phyloP scores from a whole-genome alignment of 2,797 vertebrate genomes.

The Centropyge bicolor region DNA sequence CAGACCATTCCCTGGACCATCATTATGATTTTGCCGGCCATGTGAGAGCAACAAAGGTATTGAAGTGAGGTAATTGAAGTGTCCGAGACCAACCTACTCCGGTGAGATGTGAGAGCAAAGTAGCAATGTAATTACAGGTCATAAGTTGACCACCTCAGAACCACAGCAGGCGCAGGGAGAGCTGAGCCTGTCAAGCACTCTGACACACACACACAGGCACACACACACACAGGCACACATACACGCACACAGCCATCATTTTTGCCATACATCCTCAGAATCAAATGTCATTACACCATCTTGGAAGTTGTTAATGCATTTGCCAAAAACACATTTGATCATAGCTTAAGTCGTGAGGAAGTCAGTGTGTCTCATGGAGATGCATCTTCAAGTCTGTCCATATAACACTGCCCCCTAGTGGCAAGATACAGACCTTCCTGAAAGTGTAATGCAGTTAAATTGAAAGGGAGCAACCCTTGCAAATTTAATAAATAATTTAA shows the following conservation, averaged over 20 bases:
- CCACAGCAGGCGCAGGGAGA: slow-evolving; percentile 65
- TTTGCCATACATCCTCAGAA: slow-evolving; percentile 14
- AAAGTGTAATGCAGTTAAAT: not conserved
- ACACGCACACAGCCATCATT: slow-evolving; percentile 19
- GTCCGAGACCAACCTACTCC: slow-evolving; percentile 60
- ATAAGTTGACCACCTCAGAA: slow-evolving; percentile 80
- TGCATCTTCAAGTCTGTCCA: slow-evolving; percentile 40
- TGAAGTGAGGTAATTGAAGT: slow-evolving; percentile 70
- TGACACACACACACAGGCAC: slow-evolving; percentile 39
- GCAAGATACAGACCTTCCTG: slow-evolving; percentile 20
- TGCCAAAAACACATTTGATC: slow-evolving; percentile 27
- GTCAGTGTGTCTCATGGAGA: not conserved
- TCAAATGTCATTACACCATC: not conserved
- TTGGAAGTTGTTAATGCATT: slow-evolving; percentile 14
- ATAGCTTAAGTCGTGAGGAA: slow-evolving; percentile 6
- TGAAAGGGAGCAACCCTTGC: not conserved
- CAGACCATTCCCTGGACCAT: slow-evolving; percentile 37
- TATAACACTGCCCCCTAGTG: slow-evolving; percentile 78
- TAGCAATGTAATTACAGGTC: slow-evolving; percentile 84
- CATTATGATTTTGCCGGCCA: slow-evolving; percentile 61
- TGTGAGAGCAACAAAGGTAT: slow-evolving; percentile 59
- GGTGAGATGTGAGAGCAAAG: slow-evolving; percentile 68
- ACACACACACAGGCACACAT: slow-evolving; percentile 13
- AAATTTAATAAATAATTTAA: not conserved
- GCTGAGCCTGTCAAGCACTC: slow-evolving; percentile 71